These are phyloP conservation scores for Artemia sinica DNA, from an alignment of 2,888 invertebrate genomes.

Conservation along the genomic window DNA sequence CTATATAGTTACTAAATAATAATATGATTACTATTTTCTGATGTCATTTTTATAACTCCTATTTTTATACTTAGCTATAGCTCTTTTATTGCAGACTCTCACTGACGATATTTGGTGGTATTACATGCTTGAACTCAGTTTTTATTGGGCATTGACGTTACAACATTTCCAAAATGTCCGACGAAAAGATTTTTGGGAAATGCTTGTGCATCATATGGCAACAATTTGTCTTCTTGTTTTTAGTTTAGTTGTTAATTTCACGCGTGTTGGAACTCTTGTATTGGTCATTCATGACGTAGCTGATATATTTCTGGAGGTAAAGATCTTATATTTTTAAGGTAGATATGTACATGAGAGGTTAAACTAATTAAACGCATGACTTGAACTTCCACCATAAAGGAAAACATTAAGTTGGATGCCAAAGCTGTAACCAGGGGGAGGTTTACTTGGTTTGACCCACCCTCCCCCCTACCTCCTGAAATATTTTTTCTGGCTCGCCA, in stretches of 20 bases:
- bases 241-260: constrained; percentile 87
- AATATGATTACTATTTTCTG: background rate
- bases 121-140: constrained; percentile 77
- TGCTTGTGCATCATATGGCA: constrained; percentile 92
- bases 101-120: constrained; percentile 81
- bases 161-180: constrained; percentile 86
- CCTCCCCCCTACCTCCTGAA: no score
- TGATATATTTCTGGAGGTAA: constrained; percentile 70
- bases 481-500: no score
- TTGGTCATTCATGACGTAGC: constrained; percentile 71
- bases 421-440: no score
- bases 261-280: constrained; percentile 76
- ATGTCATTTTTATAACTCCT: constrained; percentile 13
- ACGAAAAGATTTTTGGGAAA: constrained; percentile 91
- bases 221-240: constrained; percentile 74
- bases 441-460: no score
- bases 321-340: constrained; percentile 20
- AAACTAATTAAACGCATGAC: no score
- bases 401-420: no score
- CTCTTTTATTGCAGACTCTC: constrained; percentile 44
- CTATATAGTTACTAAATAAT: background rate
- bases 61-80: background rate
- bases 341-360: no score
- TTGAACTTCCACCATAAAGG: no score
- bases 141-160: constrained; percentile 84